phyloP scores from a whole-genome alignment of 2,797 vertebrate genomes.

The Lerista edwardsae region DNA sequence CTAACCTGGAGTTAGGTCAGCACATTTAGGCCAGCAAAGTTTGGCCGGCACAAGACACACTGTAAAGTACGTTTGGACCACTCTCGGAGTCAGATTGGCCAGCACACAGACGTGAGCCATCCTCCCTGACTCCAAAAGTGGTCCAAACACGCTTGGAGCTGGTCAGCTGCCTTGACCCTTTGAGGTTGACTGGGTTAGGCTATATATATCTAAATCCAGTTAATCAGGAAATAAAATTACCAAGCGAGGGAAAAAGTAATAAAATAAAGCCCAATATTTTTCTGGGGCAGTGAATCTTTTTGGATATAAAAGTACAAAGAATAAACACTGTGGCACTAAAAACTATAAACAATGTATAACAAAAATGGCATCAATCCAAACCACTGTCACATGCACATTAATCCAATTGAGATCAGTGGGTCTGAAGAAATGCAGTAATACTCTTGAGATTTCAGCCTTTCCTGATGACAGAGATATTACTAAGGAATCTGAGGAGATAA shows the following conservation, averaged over 20 bases:
- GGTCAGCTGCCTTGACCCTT: too few species aligned
- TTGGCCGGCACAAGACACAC: too few species aligned
- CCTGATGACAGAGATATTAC: conserved; percentile 14
- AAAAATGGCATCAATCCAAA: neutral
- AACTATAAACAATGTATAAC: conserved; percentile 9
- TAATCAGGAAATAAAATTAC: neutral
- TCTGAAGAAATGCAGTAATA: neutral
- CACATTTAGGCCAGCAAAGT: too few species aligned
- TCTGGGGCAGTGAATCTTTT: neutral
- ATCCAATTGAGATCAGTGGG: neutral
- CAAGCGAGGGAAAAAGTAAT: neutral
- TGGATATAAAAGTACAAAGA: neutral
- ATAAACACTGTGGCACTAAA: neutral
- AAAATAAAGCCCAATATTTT: neutral
- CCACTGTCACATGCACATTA: neutral
- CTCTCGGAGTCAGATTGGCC: too few species aligned
- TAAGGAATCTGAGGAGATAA: neutral
- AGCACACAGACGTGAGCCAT: too few species aligned
- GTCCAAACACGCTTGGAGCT: too few species aligned
- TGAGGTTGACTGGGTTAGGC: too few species aligned
- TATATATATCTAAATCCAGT: too few species aligned
- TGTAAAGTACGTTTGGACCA: too few species aligned
- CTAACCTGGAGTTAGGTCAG: too few species aligned
- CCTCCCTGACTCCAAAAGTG: too few species aligned
- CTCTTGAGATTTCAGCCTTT: neutral